Conservation (phyloP, 2,888 invertebrate genomes). For the Spodoptera picta region DNA sequence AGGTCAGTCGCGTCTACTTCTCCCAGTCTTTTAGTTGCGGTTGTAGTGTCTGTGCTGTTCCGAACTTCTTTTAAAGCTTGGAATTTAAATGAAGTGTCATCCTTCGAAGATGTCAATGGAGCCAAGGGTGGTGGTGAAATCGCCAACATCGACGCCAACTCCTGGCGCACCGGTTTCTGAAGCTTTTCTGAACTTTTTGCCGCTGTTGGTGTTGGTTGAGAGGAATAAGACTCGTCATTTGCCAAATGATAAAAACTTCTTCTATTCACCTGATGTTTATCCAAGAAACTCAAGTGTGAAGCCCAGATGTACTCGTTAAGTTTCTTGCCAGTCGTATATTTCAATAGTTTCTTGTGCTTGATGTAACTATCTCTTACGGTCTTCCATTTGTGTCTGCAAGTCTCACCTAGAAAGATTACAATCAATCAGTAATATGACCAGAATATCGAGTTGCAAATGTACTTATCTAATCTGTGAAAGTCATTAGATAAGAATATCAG, state of each 20-base stretch:
- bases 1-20: constrained; percentile 55
- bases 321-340: constrained; percentile 48
- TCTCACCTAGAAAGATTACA: constrained; percentile 53
- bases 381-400: constrained; percentile 65
- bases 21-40: constrained; percentile 3
- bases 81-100: background rate
- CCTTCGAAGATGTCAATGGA: constrained; percentile 17
- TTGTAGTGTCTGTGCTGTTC: background rate
- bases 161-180: constrained; percentile 9
- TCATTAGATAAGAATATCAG: no score
- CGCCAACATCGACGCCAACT: constrained; percentile 6
- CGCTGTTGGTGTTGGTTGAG: no score
- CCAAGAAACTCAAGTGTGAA: constrained; percentile 55
- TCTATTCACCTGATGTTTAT: constrained; percentile 44
- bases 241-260: constrained; percentile 9
- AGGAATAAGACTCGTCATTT: background rate
- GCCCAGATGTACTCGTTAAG: constrained; percentile 59
- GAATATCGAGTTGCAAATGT: no score
- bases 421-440: constrained; percentile 1
- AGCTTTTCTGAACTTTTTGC: background rate
- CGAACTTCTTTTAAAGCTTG: constrained; percentile 17
- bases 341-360: constrained; percentile 59
- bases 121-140: constrained; percentile 31
- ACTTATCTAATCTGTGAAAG: no score
- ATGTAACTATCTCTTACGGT: constrained; percentile 64